Percentiles rank a stretch among this genome's conserved stretches.
phyloP scores from a whole-genome alignment of 2,797 vertebrate species.

The Brotula barbata region DNA sequence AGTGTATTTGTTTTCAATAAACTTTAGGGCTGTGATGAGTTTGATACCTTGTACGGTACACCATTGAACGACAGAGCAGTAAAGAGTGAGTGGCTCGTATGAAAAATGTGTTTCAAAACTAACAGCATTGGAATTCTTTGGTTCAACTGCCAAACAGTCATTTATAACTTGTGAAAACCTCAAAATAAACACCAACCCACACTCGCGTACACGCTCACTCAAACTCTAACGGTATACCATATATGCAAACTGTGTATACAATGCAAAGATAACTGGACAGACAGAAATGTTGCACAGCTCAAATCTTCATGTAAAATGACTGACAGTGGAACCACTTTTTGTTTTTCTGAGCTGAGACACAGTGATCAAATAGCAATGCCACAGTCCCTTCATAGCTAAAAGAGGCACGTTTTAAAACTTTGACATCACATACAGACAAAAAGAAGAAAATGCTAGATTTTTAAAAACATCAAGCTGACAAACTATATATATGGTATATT shows the following conservation, averaged over 20 bases:
- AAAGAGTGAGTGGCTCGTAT: background rate
- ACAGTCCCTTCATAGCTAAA: constrained; percentile 61
- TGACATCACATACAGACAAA: constrained; percentile 30
- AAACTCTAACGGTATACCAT: background rate
- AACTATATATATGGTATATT: constrained; percentile 34
- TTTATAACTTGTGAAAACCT: constrained; percentile 32
- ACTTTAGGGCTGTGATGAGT: background rate
- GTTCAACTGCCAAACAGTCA: constrained; percentile 49
- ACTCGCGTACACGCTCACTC: constrained; percentile 7
- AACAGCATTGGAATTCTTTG: constrained; percentile 56
- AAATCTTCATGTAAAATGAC: constrained; percentile 21
- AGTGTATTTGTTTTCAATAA: background rate
- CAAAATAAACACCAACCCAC: constrained; percentile 19
- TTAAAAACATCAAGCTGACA: constrained; percentile 54
- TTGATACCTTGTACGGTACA: background rate
- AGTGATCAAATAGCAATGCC: constrained; percentile 38
- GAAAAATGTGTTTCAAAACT: constrained; percentile 14
- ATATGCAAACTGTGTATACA: constrained; percentile 1
- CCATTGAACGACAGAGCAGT: constrained; percentile 11
- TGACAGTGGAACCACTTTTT: constrained; percentile 20
- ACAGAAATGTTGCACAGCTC: constrained; percentile 37
- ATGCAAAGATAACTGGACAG: constrained; percentile 32
- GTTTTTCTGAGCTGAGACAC: constrained; percentile 43
- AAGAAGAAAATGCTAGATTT: constrained; percentile 65
- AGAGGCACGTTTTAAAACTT: constrained; percentile 45